A percentile compares a stretch with the other conserved stretches of the same genome.
Evolutionary conservation across 2,113 vertebrate species (phyloP).

Genomic region (Heterotis niloticus): DNA sequence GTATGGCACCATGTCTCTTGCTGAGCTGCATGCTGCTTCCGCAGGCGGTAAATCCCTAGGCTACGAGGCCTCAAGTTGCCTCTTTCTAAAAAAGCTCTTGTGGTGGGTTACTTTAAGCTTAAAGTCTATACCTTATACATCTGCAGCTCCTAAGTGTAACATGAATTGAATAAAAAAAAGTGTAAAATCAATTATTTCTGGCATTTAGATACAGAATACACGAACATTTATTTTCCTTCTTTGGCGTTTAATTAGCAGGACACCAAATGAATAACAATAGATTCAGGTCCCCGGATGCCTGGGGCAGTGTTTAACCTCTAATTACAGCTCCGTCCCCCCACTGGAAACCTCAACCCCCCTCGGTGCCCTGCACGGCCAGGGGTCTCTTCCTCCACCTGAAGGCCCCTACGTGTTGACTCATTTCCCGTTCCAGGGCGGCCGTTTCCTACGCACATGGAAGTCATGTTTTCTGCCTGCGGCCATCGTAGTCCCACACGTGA

Average conservation of each 20-base stretch:
- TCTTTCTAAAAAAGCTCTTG: too few relatives aligned
- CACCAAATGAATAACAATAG: conserved; percentile 70
- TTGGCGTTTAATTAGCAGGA: conserved; percentile 59
- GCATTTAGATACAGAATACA: conserved; percentile 8
- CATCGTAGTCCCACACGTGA: conserved; percentile 43
- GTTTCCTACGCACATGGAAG: conserved; percentile 83
- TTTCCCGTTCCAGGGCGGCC: conserved; percentile 83
- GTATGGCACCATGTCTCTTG: too few relatives aligned
- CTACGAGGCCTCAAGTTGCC: too few relatives aligned
- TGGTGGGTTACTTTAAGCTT: too few relatives aligned
- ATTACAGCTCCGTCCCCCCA: conserved; percentile 81
- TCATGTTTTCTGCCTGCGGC: conserved; percentile 77
- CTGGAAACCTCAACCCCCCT: conserved; percentile 81
- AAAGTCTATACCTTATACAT: too few relatives aligned
- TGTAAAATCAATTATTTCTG: background rate
- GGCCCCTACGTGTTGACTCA: conserved; percentile 79
- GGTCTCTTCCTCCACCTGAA: conserved; percentile 65
- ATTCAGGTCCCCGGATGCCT: conserved; percentile 74
- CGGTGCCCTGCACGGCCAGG: conserved; percentile 74
- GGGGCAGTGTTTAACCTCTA: conserved; percentile 93
- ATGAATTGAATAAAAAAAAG: too few relatives aligned
- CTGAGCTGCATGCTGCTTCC: too few relatives aligned
- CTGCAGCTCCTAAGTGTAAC: too few relatives aligned
- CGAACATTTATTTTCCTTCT: conserved; percentile 60
- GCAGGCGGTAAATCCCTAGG: too few relatives aligned